phyloP scores from a whole-genome alignment of 2,113 vertebrate species.

The pig (Sus scrofa) region DNA sequence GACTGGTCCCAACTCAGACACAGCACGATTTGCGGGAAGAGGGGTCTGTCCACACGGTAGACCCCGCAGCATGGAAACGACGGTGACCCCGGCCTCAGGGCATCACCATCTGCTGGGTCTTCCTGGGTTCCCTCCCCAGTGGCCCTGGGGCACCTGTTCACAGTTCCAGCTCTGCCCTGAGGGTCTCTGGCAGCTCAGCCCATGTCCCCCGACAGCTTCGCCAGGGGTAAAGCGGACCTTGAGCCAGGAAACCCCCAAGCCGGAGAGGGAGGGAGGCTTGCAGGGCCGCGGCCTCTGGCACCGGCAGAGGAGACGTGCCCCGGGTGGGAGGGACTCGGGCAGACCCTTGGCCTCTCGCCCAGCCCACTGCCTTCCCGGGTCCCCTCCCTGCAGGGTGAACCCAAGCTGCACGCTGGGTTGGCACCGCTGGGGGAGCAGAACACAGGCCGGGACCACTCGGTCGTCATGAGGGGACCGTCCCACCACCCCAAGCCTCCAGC shows the following conservation, averaged over 20 bases:
- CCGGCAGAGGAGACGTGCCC: too few relatives aligned
- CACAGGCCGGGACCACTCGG: rapidly evolving
- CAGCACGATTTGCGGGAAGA: background rate
- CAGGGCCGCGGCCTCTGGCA: background rate
- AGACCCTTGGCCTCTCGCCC: background rate
- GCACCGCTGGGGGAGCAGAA: too few relatives aligned
- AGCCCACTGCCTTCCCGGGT: rapidly evolving
- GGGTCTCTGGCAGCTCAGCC: too few relatives aligned
- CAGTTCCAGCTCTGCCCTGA: too few relatives aligned
- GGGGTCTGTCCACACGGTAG: rapidly evolving
- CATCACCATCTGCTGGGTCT: background rate
- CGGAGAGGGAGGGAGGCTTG: background rate
- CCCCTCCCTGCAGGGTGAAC: too few relatives aligned
- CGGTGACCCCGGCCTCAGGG: rapidly evolving
- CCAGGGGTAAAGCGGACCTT: background rate
- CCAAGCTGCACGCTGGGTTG: background rate
- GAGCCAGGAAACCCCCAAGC: background rate
- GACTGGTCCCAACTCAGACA: rapidly evolving
- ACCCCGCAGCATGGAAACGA: rapidly evolving
- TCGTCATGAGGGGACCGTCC: rapidly evolving
- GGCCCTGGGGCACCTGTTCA: rapidly evolving
- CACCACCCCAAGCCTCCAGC: rapidly evolving
- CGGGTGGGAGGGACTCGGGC: rapidly evolving
- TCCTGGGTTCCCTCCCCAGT: rapidly evolving
- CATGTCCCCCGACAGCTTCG: rapidly evolving